Percentiles rank a stretch among this genome's conserved stretches.
Evolutionary conservation across 2,888 invertebrate species (phyloP).

Genomic region (Pristionchus arcanus): DNA sequence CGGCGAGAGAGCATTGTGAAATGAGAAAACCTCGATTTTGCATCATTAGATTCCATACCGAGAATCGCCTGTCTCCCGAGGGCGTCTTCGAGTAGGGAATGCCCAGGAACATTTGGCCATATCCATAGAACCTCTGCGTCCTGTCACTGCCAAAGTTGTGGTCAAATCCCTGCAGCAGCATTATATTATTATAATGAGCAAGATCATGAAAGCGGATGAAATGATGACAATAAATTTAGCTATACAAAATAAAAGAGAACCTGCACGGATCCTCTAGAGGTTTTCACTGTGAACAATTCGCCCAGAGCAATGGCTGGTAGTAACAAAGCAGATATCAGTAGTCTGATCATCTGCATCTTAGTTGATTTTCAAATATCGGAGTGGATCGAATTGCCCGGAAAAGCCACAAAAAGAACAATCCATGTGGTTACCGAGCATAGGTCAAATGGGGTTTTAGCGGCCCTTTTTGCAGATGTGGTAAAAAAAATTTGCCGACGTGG

Average conservation of each 20-base stretch:
- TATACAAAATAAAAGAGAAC: neutral
- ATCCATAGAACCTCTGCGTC: neutral
- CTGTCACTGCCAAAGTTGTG: neutral
- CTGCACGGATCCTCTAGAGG: neutral
- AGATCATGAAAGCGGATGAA: neutral
- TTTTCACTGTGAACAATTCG: neutral
- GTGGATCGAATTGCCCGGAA: too few relatives aligned
- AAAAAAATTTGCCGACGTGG: too few relatives aligned
- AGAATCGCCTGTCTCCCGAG: neutral
- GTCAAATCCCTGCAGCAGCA: neutral
- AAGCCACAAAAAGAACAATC: too few relatives aligned
- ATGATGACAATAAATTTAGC: neutral
- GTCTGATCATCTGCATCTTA: neutral
- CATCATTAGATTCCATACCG: neutral
- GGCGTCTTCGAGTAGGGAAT: slow-evolving; percentile 29
- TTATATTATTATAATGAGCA: too few relatives aligned
- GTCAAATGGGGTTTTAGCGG: too few relatives aligned
- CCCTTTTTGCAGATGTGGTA: too few relatives aligned
- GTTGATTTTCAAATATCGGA: too few relatives aligned
- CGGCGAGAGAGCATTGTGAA: neutral
- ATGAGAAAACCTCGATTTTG: neutral
- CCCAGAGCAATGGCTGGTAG: neutral
- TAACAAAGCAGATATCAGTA: neutral
- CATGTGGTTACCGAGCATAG: too few relatives aligned
- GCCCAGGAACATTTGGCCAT: slow-evolving; percentile 12